phyloP scores from a whole-genome alignment of 2,113 vertebrate species.

The Mesocricetus auratus region DNA sequence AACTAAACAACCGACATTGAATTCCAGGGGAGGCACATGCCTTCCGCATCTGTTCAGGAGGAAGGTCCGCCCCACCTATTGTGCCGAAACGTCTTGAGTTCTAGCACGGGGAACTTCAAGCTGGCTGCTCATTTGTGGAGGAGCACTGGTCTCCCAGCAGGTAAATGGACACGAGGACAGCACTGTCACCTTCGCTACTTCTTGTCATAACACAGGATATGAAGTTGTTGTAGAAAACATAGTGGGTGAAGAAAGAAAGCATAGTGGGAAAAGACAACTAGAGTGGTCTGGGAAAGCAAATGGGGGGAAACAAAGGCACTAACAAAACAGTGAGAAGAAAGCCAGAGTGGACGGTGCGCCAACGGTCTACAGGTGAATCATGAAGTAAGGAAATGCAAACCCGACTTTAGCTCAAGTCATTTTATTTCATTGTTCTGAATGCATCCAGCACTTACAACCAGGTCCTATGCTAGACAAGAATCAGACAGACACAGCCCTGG shows the following conservation, averaged over 20 bases:
- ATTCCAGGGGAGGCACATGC: neutral
- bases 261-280: neutral
- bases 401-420: neutral
- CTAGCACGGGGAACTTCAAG: neutral
- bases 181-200: neutral
- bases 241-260: neutral
- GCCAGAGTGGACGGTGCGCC: neutral
- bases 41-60: neutral
- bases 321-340: neutral
- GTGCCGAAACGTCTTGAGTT: neutral
- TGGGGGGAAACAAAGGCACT: neutral
- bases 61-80: neutral
- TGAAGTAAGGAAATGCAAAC: slow-evolving; percentile 4
- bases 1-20: neutral
- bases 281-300: neutral
- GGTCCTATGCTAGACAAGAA: neutral
- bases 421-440: neutral
- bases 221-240: neutral
- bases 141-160: neutral
- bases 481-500: neutral
- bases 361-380: neutral
- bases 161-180: neutral
- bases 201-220: neutral
- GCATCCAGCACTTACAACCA: neutral
- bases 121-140: neutral